A percentile compares a stretch with the other conserved stretches of the same genome.
Conservation (phyloP, 2,888 invertebrate genomes). For the Hofmannophila pseudospretella region DNA sequence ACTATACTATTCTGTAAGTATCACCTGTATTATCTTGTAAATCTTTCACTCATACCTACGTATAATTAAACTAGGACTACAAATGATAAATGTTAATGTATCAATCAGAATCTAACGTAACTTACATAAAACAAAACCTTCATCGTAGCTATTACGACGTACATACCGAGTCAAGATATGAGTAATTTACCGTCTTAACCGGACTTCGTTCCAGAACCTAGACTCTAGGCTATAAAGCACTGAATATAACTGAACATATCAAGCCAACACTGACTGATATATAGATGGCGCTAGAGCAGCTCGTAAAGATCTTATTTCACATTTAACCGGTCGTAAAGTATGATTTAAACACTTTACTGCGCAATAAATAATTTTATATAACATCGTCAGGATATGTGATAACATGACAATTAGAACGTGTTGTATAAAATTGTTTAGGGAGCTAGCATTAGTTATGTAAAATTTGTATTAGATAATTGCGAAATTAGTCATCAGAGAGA, state of each 20-base stretch:
- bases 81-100: no score
- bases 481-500: no score
- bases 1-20: no score
- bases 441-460: no score
- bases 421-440: slow-evolving; percentile 4
- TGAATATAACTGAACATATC: slow-evolving; percentile 28
- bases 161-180: slow-evolving; percentile 5
- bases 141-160: slow-evolving; percentile 1
- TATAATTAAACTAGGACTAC: no score
- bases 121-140: background rate
- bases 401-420: slow-evolving; percentile 29
- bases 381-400: slow-evolving; percentile 27
- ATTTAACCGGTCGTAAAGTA: slow-evolving; percentile 49
- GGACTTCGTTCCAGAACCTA: background rate
- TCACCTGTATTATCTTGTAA: no score
- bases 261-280: slow-evolving; percentile 25
- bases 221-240: slow-evolving; percentile 29
- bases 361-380: slow-evolving; percentile 39
- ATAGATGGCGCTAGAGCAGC: slow-evolving; percentile 48
- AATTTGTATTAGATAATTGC: no score
- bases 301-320: slow-evolving; percentile 54
- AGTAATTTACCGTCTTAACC: slow-evolving; percentile 6
- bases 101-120: no score
- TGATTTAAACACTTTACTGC: slow-evolving; percentile 43
- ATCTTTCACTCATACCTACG: no score